Conservation (phyloP, 2,113 vertebrate genomes). For the Protomyctophum bolini region DNA sequence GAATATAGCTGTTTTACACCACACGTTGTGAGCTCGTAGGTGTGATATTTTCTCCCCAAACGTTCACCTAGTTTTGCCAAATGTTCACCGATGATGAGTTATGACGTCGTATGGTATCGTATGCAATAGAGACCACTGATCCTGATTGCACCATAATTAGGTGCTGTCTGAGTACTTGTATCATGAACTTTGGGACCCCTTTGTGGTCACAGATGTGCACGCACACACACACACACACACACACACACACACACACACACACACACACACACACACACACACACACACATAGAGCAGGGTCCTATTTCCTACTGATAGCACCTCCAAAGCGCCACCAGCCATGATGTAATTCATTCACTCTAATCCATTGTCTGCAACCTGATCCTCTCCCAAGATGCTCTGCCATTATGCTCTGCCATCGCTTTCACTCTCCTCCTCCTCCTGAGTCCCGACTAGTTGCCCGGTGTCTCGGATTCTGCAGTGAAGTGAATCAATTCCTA, state of each 20-base stretch:
- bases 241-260: too few relatives aligned
- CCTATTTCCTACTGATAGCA: background rate
- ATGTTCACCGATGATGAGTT: too few relatives aligned
- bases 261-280: too few relatives aligned
- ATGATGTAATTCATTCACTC: slow-evolving; percentile 18
- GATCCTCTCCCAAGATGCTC: slow-evolving; percentile 5
- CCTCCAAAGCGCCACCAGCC: background rate
- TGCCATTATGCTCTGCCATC: background rate
- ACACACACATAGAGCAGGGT: background rate
- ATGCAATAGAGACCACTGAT: too few relatives aligned
- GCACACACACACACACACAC: too few relatives aligned
- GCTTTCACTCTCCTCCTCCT: background rate
- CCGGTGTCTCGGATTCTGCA: background rate
- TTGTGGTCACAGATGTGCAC: slow-evolving; percentile 5
- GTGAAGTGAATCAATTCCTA: background rate
- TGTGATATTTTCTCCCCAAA: too few relatives aligned
- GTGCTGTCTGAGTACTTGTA: too few relatives aligned
- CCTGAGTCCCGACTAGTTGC: background rate
- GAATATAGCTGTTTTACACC: too few relatives aligned
- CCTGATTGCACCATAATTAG: too few relatives aligned
- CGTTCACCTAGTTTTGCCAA: too few relatives aligned
- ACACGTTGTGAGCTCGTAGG: too few relatives aligned
- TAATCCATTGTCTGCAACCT: slow-evolving; percentile 13
- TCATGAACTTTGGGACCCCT: background rate
- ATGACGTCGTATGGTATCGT: too few relatives aligned